A percentile compares a stretch with the other conserved stretches of the same genome.
These are phyloP conservation scores for Hirtodrosophila alboralis DNA, from an alignment of 2,888 invertebrate species.

Conservation along the genomic window DNA sequence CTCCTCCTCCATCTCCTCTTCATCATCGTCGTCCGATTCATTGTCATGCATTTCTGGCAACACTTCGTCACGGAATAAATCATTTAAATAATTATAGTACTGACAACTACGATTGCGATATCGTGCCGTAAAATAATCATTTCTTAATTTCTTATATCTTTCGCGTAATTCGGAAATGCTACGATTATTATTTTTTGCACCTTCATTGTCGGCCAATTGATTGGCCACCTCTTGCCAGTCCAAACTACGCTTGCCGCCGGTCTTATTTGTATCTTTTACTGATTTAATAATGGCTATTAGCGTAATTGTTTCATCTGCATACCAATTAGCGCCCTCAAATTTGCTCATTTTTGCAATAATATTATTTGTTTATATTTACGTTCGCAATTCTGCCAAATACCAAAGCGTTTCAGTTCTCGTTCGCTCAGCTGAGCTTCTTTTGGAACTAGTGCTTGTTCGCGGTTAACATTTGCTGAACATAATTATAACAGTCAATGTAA, in stretches of 20 bases:
- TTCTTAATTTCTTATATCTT: constrained; percentile 22
- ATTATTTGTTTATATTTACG: not conserved
- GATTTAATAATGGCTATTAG: constrained; percentile 33
- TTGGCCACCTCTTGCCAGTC: constrained; percentile 39
- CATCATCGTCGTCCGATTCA: constrained; percentile 3
- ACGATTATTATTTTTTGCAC: constrained; percentile 2
- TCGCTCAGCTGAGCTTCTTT: too few relatives aligned
- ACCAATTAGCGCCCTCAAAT: constrained; percentile 25
- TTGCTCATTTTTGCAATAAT: constrained; percentile 31
- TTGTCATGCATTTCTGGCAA: not conserved
- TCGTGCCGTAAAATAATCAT: constrained; percentile 34
- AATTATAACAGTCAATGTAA: too few relatives aligned
- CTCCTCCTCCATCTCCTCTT: not conserved
- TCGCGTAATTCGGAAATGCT: constrained; percentile 27
- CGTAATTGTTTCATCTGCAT: constrained; percentile 29
- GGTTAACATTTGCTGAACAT: too few relatives aligned
- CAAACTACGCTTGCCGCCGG: constrained; percentile 1
- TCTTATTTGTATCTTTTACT: constrained; percentile 1
- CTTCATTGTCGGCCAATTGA: constrained; percentile 27
- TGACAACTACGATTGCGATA: constrained; percentile 29
- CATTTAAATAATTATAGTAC: constrained; percentile 29
- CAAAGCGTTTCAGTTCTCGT: too few relatives aligned
- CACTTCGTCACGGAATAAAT: constrained; percentile 25
- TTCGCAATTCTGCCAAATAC: too few relatives aligned
- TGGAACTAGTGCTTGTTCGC: too few relatives aligned